Percentiles rank a stretch among this genome's conserved stretches.
Conservation (phyloP, 2,797 vertebrate species). For the Phaenicophaeus curvirostris region DNA sequence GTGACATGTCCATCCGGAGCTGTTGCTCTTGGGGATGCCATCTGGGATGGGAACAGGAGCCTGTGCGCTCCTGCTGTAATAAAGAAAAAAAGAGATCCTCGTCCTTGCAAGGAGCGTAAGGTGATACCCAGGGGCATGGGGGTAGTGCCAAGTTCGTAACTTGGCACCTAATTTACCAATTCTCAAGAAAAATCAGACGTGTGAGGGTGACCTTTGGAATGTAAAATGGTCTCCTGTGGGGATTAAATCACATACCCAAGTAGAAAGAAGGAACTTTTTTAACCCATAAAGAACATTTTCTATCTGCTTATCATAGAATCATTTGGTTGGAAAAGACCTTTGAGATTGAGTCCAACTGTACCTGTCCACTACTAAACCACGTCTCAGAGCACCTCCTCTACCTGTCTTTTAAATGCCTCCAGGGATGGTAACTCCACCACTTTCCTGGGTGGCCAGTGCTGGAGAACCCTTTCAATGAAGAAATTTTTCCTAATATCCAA, state of each 20-base stretch:
- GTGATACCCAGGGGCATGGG: background rate
- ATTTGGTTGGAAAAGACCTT: too few relatives aligned
- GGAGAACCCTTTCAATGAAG: too few relatives aligned
- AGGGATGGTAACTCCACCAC: too few relatives aligned
- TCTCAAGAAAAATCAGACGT: background rate
- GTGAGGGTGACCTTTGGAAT: background rate
- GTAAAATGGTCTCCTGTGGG: background rate
- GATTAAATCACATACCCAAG: background rate
- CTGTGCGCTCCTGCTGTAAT: background rate
- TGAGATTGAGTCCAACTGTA: too few relatives aligned
- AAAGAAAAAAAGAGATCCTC: background rate
- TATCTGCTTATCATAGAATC: background rate
- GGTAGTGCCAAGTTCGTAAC: rapidly evolving
- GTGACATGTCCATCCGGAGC: conserved; percentile 45
- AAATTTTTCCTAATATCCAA: too few relatives aligned
- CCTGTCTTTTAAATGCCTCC: too few relatives aligned
- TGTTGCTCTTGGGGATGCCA: conserved; percentile 37
- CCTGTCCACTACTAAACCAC: too few relatives aligned
- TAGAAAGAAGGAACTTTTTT: background rate
- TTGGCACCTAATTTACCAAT: rapidly evolving
- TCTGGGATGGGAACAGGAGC: conserved; percentile 29
- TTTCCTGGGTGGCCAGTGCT: too few relatives aligned
- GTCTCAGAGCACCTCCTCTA: too few relatives aligned
- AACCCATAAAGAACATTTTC: background rate
- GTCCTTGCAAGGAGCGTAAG: background rate